Percentiles rank a stretch among this genome's conserved stretches.
phyloP scores from a whole-genome alignment of 2,888 invertebrate genomes.

The Microctonus aethiopoides region DNA sequence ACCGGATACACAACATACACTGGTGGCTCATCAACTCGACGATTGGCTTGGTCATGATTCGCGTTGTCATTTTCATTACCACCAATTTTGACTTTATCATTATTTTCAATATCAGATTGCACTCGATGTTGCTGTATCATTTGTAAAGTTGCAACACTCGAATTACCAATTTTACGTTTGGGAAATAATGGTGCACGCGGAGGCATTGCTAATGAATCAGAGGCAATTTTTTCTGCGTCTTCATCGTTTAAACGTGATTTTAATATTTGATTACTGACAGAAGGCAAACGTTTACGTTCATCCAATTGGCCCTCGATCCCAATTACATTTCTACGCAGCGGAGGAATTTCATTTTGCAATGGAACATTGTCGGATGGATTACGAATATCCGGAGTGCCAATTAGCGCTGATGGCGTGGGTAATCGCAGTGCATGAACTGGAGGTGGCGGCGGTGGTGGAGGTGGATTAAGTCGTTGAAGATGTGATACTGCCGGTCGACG shows the following conservation, averaged over 20 bases:
- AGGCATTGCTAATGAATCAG: constrained; percentile 63
- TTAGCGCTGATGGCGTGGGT: constrained; percentile 36
- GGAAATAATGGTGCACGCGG: constrained; percentile 66
- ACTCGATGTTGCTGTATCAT: constrained; percentile 72
- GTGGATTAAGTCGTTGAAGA: constrained; percentile 49
- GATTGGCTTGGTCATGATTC: not conserved
- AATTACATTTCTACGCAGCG: constrained; percentile 27
- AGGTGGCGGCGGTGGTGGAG: constrained; percentile 47
- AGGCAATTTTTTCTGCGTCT: constrained; percentile 56
- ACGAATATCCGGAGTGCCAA: constrained; percentile 62
- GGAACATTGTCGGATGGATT: constrained; percentile 68
- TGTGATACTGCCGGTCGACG: constrained; percentile 20
- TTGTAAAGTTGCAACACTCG: constrained; percentile 74
- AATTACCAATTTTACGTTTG: constrained; percentile 62
- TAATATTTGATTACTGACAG: constrained; percentile 11
- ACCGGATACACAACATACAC: constrained; percentile 74
- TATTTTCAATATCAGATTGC: constrained; percentile 42
- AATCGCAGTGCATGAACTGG: constrained; percentile 50
- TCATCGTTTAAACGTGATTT: constrained; percentile 59
- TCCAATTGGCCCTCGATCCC: constrained; percentile 37
- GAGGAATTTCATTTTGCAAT: constrained; percentile 33
- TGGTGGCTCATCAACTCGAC: constrained; percentile 51
- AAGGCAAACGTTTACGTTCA: constrained; percentile 40
- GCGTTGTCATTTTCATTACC: constrained; percentile 34
- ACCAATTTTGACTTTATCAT: constrained; percentile 37